These are phyloP conservation scores for Drosophila kanapiae DNA, from an alignment of 1,140 invertebrate genomes.

Conservation along the genomic window DNA sequence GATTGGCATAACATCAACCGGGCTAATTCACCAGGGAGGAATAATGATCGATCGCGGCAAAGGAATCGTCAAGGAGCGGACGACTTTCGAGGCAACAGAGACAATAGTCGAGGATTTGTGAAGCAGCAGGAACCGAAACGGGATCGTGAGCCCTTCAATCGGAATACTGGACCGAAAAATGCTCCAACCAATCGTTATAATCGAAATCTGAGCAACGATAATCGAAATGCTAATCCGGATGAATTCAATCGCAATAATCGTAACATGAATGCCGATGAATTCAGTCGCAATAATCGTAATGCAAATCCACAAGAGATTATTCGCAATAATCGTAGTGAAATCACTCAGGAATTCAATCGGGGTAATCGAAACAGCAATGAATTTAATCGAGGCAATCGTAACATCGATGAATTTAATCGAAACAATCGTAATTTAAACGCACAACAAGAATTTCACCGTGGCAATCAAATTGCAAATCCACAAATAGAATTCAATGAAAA, in stretches of 20 bases:
- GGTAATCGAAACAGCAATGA: background rate
- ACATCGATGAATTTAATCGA: background rate
- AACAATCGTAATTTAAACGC: background rate
- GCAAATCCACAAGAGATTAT: background rate
- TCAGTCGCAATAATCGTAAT: constrained; percentile 4
- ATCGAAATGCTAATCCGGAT: background rate
- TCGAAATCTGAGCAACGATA: background rate
- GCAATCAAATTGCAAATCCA: background rate
- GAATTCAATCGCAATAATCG: constrained; percentile 1
- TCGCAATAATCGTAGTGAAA: constrained; percentile 4
- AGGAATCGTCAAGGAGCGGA: background rate
- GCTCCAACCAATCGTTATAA: background rate
- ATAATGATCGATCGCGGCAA: constrained; percentile 14
- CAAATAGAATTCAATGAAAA: background rate
- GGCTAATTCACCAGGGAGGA: background rate
- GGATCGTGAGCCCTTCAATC: background rate
- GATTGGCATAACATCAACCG: constrained; percentile 47
- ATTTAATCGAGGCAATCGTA: background rate
- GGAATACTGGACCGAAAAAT: background rate
- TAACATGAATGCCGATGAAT: background rate
- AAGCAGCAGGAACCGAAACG: background rate
- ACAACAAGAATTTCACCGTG: background rate
- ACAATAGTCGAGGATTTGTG: constrained; percentile 3
- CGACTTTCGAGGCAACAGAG: background rate
- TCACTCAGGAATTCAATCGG: background rate